A percentile compares a stretch with the other conserved stretches of the same genome.
Conservation (phyloP, 2,113 vertebrate genomes). For the Notarius quadriscutis region DNA sequence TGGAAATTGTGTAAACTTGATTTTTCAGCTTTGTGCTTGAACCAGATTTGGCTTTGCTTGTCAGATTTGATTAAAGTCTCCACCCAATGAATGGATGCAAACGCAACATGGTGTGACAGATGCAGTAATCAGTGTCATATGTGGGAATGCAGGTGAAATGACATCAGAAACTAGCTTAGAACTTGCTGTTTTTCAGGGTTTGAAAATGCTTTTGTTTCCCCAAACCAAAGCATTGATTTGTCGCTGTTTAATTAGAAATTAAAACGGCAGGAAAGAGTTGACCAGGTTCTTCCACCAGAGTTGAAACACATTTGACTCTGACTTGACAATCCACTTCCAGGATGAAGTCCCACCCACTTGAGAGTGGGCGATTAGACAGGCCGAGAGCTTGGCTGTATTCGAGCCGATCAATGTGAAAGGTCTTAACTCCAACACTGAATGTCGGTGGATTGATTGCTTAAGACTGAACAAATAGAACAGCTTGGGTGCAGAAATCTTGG, state of each 20-base stretch:
- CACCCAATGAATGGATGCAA: background rate
- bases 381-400: background rate
- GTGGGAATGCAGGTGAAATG: background rate
- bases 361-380: background rate
- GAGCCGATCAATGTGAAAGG: slow-evolving; percentile 11
- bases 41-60: background rate
- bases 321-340: background rate
- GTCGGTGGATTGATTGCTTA: background rate
- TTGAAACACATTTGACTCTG: background rate
- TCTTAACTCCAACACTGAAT: background rate
- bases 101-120: background rate
- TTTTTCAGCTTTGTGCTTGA: background rate
- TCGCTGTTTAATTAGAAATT: background rate
- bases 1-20: background rate
- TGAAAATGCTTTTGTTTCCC: no score
- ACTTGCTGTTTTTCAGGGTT: background rate
- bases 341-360: background rate
- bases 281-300: background rate
- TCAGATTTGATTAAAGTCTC: background rate
- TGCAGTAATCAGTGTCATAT: background rate
- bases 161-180: background rate
- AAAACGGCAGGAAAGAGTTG: background rate
- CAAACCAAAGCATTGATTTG: background rate
- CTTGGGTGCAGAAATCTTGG: background rate
- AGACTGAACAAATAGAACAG: slow-evolving; percentile 2